These are phyloP conservation scores for Trigoniulus corallinus DNA, from an alignment of 1,140 invertebrate genomes.

Conservation along the genomic window DNA sequence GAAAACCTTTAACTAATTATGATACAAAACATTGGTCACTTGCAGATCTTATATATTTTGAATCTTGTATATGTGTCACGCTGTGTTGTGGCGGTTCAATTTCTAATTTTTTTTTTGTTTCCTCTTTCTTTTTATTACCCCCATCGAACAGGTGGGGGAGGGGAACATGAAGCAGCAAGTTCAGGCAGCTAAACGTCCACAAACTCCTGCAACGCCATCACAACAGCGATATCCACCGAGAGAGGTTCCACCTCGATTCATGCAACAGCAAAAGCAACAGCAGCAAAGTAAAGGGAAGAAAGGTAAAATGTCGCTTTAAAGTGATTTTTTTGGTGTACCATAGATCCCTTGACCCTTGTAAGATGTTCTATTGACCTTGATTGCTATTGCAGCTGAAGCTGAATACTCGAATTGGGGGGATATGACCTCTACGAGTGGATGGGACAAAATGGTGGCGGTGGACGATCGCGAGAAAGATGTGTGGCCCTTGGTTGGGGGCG, in stretches of 20 bases:
- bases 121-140: background rate
- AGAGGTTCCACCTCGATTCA: conserved; percentile 13
- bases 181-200: conserved; percentile 10
- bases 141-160: background rate
- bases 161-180: conserved; percentile 8
- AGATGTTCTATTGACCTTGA: no score
- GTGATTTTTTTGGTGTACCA: no score
- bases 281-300: background rate
- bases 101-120: background rate
- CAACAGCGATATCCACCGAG: conserved; percentile 9
- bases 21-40: background rate
- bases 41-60: background rate
- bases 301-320: background rate
- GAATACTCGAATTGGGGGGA: conserved; percentile 1
- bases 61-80: background rate
- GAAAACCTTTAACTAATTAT: background rate
- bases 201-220: conserved; percentile 3
- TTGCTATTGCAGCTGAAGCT: background rate
- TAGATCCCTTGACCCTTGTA: no score
- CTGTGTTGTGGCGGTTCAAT: background rate
- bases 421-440: conserved; percentile 4
- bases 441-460: conserved; percentile 16
- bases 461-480: conserved; percentile 19
- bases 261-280: conserved; percentile 9
- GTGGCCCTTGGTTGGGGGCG: conserved; percentile 19